These are phyloP conservation scores for Archilochus colubris DNA, from an alignment of 2,113 vertebrate genomes.

Conservation along the genomic window DNA sequence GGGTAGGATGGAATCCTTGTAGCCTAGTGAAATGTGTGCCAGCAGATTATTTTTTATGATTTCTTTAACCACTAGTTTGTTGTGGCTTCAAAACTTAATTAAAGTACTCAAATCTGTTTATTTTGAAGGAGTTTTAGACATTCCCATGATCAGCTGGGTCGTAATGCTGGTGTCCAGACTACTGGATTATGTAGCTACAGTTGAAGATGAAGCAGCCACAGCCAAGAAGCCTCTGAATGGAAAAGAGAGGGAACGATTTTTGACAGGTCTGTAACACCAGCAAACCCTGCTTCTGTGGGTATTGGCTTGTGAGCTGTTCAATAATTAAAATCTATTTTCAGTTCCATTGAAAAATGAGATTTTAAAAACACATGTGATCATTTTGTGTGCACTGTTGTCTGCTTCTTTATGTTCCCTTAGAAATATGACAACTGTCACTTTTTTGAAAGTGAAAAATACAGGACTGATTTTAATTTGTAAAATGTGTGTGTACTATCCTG, in stretches of 20 bases:
- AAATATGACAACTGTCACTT: background rate
- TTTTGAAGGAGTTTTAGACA: constrained; percentile 90
- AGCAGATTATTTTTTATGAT: background rate
- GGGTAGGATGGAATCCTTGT: background rate
- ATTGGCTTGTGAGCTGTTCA: background rate
- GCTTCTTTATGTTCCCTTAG: background rate
- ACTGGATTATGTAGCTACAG: constrained; percentile 94
- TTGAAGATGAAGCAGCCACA: constrained; percentile 93
- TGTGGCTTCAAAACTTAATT: background rate
- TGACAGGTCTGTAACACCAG: constrained; percentile 81
- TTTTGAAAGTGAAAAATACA: background rate
- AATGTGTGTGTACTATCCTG: background rate
- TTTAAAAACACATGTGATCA: background rate
- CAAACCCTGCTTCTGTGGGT: background rate
- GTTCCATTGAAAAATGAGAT: background rate
- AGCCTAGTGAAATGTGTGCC: background rate
- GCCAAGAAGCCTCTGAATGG: constrained; percentile 92
- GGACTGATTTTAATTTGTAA: background rate
- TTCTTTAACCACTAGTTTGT: background rate
- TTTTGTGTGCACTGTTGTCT: background rate
- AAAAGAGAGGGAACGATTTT: constrained; percentile 91
- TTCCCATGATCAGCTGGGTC: constrained; percentile 99
- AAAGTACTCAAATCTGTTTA: constrained; percentile 30
- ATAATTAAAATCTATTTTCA: background rate
- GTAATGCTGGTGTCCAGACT: constrained; percentile 97